phyloP scores from a whole-genome alignment of 2,888 invertebrate species.

The Spodoptera littoralis region DNA sequence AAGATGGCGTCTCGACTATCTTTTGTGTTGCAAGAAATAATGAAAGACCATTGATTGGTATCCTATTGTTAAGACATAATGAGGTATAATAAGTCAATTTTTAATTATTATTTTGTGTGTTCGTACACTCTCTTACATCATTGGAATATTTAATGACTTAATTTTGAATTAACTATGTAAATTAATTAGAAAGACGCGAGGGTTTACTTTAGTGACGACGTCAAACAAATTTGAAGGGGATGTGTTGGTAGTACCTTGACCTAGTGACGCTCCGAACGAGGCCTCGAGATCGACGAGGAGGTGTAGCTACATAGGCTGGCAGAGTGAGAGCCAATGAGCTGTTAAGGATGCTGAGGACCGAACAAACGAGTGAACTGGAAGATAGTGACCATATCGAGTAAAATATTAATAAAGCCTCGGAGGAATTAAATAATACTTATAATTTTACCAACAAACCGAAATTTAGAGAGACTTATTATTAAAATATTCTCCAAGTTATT shows the following conservation, averaged over 20 bases:
- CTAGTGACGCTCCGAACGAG: slow-evolving; percentile 22
- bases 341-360: slow-evolving; percentile 24
- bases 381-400: slow-evolving; percentile 3
- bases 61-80: slow-evolving; percentile 1
- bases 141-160: not conserved
- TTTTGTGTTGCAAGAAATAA: slow-evolving; percentile 12
- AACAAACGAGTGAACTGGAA: slow-evolving; percentile 24
- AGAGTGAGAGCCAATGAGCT: slow-evolving; percentile 40
- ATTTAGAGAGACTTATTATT: slow-evolving; percentile 1
- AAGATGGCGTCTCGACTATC: not conserved
- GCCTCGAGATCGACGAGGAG: slow-evolving; percentile 26
- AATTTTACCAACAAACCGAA: not conserved
- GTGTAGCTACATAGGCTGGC: slow-evolving; percentile 20
- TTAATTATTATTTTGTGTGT: not conserved
- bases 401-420: not conserved
- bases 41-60: slow-evolving; percentile 7
- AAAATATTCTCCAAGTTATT: slow-evolving; percentile 10
- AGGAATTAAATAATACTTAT: too few species aligned
- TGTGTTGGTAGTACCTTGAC: slow-evolving; percentile 36
- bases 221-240: slow-evolving; percentile 4
- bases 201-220: slow-evolving; percentile 4
- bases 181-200: not conserved
- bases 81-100: not conserved
- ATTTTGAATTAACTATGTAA: not conserved
- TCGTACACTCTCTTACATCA: not conserved